These are phyloP conservation scores for Alviniconcha marisindica DNA, from an alignment of 1,140 invertebrate genomes.

Conservation along the genomic window DNA sequence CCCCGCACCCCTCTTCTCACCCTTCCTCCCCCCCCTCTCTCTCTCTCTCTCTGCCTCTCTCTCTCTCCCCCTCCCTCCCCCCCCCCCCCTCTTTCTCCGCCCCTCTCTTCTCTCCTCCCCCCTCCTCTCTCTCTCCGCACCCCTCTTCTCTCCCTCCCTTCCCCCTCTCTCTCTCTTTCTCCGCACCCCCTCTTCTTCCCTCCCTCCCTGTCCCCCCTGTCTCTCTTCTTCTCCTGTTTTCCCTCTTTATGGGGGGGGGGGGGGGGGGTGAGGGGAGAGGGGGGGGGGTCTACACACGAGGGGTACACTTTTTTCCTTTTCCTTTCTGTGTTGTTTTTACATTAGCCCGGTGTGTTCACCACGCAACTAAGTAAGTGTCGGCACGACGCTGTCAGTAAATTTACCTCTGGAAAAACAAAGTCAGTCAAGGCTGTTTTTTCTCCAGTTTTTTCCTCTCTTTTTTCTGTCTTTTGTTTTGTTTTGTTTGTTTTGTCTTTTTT, in stretches of 20 bases:
- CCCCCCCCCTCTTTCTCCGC: not conserved
- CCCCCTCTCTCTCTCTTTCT: constrained; percentile 15
- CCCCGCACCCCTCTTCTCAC: not conserved
- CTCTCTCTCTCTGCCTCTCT: not conserved
- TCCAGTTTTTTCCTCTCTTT: too few species aligned
- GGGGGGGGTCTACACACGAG: too few species aligned
- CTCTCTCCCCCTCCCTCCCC: not conserved
- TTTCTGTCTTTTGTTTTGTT: too few species aligned
- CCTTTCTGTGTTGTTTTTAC: not conserved
- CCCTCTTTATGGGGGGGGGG: not conserved
- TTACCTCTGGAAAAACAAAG: too few species aligned
- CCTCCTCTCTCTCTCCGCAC: not conserved
- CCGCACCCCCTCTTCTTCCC: too few species aligned
- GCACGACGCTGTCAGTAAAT: too few species aligned
- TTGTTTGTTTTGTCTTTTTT: too few species aligned
- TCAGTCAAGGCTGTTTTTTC: too few species aligned
- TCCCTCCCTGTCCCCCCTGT: not conserved
- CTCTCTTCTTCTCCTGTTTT: not conserved
- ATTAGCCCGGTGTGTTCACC: not conserved
- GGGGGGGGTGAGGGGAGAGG: too few species aligned
- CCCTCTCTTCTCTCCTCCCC: not conserved
- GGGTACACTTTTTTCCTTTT: too few species aligned
- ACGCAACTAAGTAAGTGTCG: too few species aligned
- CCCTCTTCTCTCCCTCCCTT: not conserved
- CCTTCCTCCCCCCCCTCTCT: not conserved